These are phyloP conservation scores for Octodon degus DNA, from an alignment of 2,113 vertebrate genomes.

Conservation along the genomic window DNA sequence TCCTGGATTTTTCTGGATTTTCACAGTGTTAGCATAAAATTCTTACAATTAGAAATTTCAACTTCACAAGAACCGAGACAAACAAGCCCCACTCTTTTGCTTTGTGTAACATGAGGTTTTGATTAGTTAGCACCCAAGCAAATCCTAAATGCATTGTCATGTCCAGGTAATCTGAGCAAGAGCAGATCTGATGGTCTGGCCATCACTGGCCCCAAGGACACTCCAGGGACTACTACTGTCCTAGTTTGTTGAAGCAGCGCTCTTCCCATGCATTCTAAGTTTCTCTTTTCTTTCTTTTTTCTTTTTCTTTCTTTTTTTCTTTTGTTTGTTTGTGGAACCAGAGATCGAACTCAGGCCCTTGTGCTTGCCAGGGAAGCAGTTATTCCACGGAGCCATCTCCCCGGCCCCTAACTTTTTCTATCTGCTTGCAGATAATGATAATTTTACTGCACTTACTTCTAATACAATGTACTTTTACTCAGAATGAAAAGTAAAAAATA, in stretches of 20 bases:
- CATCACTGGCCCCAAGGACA: neutral
- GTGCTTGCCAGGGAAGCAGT: too few relatives aligned
- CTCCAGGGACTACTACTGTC: neutral
- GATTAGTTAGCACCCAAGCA: neutral
- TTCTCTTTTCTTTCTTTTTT: too few relatives aligned
- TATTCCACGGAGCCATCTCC: too few relatives aligned
- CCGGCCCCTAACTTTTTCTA: neutral
- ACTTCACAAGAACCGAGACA: neutral
- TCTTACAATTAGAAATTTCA: neutral
- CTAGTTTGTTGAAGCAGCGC: neutral
- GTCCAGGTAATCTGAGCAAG: neutral
- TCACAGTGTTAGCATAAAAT: neutral
- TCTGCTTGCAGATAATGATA: neutral
- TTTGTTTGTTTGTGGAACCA: too few relatives aligned
- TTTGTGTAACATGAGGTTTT: neutral
- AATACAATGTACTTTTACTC: neutral
- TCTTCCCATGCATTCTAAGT: neutral
- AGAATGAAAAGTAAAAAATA: neutral
- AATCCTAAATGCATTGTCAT: neutral
- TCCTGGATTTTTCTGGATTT: neutral
- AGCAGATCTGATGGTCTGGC: neutral
- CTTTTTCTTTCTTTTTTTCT: too few relatives aligned
- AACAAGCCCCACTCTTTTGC: too few relatives aligned
- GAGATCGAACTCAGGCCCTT: too few relatives aligned
- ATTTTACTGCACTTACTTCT: neutral